Evolutionary conservation across 2,797 vertebrate species (phyloP), one percentile per base, ranked within the genome.

Genomic region (Phrynocephalus forsythii): DNA sequence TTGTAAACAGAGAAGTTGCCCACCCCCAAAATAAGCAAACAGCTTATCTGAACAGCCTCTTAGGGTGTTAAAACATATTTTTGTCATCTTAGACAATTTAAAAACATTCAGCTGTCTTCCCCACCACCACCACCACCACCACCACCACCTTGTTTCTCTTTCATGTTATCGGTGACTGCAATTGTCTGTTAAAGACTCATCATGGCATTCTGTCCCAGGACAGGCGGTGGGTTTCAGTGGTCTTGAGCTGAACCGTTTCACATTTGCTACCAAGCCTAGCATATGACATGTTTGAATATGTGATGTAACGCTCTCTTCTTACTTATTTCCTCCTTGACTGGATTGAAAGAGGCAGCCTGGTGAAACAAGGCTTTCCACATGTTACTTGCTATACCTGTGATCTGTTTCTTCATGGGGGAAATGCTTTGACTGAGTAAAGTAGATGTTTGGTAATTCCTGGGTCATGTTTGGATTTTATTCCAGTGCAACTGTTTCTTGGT

Each of bases 301-400:
- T 44, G 38, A 44, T 44, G 38, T 44, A 3, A 44, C 38, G 5
- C 38, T 4, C 38, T 44, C 38, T 67, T 82, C 84, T 90, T 84
- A 63, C 63, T 18, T n/a, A 56, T 38, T 30, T 90, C 68, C 67
- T 90, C 88, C 90, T 90, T 56, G 84, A 38, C 13, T 0, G 3
- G 85, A 81, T 89, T 93, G 89, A 91, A 94, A 87, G 87, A 85
- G 76, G 28, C 56, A 89, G 68, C 20, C 81, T n/a, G 60, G 10
- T 52, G 69, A 76, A 22, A 20, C 22, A 30, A 76, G 85, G 86
- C 75, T 86, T 18, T 60, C 50, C 13, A n/a, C 60, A 28, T 66
- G 33, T 91, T 22, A 71, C 68, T 91, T 81, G 44, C 87, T 82
- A 50, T 75, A 48, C 86, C 22, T 84, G 72, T 20, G 11, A 81